Evolutionary conservation across 1,140 invertebrate species (phyloP).

Genomic region (Monochamus saltuarius): DNA sequence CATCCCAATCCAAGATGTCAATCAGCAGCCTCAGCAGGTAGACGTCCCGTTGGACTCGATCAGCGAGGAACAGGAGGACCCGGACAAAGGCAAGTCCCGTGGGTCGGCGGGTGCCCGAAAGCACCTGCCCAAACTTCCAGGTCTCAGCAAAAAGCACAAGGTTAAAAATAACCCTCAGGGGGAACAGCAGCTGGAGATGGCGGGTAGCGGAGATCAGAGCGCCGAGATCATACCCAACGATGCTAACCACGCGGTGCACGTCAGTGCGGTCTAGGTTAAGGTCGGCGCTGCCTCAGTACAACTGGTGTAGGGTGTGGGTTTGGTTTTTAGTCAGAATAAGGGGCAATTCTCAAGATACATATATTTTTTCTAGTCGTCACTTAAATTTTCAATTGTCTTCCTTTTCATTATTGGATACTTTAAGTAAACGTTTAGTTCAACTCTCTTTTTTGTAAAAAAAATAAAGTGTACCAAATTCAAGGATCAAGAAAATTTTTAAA

Average conservation of each 20-base stretch:
- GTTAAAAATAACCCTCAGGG: constrained; percentile 35
- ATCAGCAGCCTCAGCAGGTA: constrained; percentile 30
- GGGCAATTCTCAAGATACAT: no score
- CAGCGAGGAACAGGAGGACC: constrained; percentile 48
- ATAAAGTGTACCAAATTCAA: no score
- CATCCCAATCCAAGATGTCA: constrained; percentile 49
- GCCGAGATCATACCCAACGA: constrained; percentile 30
- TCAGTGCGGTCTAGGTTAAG: constrained; percentile 46
- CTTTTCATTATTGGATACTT: no score
- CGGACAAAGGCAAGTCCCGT: constrained; percentile 39
- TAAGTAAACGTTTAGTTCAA: no score
- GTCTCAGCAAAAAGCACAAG: constrained; percentile 49
- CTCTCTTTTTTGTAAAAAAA: no score
- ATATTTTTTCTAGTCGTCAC: no score
- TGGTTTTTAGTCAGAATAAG: no score
- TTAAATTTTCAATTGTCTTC: no score
- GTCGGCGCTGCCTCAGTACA: no score
- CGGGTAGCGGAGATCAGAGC: constrained; percentile 27
- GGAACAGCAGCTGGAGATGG: constrained; percentile 30
- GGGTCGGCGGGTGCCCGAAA: constrained; percentile 45
- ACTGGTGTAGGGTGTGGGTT: no score
- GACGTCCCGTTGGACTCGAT: constrained; percentile 46
- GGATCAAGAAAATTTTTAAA: no score
- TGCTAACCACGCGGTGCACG: constrained; percentile 41
- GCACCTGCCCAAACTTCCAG: constrained; percentile 49